These are phyloP conservation scores for Procambarus clarkii DNA, from an alignment of 1,140 invertebrate genomes.

Conservation along the genomic window DNA sequence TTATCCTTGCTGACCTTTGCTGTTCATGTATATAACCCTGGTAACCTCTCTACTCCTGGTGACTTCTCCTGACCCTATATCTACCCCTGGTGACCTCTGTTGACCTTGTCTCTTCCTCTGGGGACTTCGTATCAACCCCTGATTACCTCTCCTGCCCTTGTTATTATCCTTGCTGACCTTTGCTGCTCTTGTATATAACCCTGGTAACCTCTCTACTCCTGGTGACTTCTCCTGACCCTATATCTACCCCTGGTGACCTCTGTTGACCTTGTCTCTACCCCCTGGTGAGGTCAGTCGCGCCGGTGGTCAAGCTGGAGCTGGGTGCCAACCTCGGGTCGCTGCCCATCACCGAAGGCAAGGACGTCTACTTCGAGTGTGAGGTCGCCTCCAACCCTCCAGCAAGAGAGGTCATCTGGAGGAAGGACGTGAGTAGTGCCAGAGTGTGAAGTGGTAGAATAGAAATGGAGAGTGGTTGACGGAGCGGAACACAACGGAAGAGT, in stretches of 20 bases:
- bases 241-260: neutral
- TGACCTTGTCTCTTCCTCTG: too few species aligned
- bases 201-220: too few species aligned
- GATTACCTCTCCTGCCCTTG: too few species aligned
- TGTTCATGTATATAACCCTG: too few species aligned
- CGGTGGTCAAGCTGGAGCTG: conserved; percentile 1
- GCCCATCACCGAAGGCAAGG: conserved; percentile 85
- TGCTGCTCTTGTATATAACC: too few species aligned
- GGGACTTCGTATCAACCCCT: too few species aligned
- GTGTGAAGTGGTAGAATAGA: neutral
- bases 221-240: neutral
- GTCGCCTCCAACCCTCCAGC: conserved; percentile 85
- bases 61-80: too few species aligned
- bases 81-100: too few species aligned
- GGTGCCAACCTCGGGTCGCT: conserved; percentile 28
- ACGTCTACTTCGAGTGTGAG: conserved; percentile 93
- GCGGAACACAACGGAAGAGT: too few species aligned
- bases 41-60: too few species aligned
- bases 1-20: too few species aligned
- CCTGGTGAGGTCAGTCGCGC: conserved; percentile 19
- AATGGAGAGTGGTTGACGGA: neutral
- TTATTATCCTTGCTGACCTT: too few species aligned
- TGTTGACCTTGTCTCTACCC: neutral
- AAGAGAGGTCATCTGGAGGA: conserved; percentile 87
- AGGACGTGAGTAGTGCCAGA: conserved; percentile 84